Percentiles rank a stretch among this genome's conserved stretches.
These are phyloP conservation scores for Masnerella sp. DNA, from an alignment of 2,888 invertebrate species.

Conservation along the genomic window DNA sequence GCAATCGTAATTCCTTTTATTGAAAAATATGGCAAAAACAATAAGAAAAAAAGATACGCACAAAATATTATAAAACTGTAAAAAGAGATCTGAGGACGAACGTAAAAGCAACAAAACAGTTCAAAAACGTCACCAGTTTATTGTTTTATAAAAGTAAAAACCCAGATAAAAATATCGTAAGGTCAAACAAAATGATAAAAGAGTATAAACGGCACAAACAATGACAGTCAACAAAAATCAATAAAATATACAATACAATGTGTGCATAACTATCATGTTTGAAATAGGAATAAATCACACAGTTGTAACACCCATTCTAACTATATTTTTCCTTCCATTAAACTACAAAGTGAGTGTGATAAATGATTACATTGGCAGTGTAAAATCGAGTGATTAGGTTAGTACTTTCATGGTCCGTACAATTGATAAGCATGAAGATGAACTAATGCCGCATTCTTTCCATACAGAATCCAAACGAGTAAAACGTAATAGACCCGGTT, in stretches of 20 bases:
- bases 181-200: conserved; percentile 16
- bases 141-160: conserved; percentile 18
- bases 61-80: too few species aligned
- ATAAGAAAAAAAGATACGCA: too few species aligned
- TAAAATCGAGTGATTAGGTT: conserved; percentile 54
- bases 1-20: too few species aligned
- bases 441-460: conserved; percentile 28
- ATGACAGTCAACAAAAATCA: conserved; percentile 22
- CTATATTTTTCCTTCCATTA: conserved; percentile 53
- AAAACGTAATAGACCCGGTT: background rate
- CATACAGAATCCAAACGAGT: conserved; percentile 13
- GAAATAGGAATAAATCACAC: conserved; percentile 49
- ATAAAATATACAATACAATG: conserved; percentile 33
- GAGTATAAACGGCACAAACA: conserved; percentile 20
- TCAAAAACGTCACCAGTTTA: conserved; percentile 13
- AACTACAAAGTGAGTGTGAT: conserved; percentile 55
- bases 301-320: conserved; percentile 55
- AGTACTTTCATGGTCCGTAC: conserved; percentile 53
- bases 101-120: conserved; percentile 19
- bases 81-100: conserved; percentile 11
- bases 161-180: conserved; percentile 14
- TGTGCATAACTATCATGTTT: conserved; percentile 8
- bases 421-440: conserved; percentile 47
- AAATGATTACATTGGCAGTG: conserved; percentile 54
- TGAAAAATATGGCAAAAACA: too few species aligned